A percentile compares a stretch with the other conserved stretches of the same genome.
phyloP scores from a whole-genome alignment of 2,797 vertebrate genomes.

The Pempheris klunzingeri region DNA sequence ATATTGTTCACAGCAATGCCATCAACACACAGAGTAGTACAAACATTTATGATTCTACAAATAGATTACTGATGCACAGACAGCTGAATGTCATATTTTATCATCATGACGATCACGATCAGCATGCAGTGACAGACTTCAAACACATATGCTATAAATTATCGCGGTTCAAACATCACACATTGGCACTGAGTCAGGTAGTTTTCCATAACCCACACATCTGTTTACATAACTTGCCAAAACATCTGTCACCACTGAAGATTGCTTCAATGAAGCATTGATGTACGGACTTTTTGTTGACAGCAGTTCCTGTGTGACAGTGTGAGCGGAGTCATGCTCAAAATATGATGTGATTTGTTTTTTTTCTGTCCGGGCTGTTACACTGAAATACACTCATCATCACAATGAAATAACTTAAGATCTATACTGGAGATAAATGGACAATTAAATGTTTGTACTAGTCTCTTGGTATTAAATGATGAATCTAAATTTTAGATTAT shows the following conservation, averaged over 20 bases:
- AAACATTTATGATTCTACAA: conserved; percentile 4
- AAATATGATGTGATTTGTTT: not conserved
- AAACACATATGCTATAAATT: conserved; percentile 3
- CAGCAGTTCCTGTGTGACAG: not conserved
- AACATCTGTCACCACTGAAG: not conserved
- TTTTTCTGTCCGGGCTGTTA: not conserved
- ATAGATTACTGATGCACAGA: conserved; percentile 6
- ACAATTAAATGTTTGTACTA: not conserved
- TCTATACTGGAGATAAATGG: rapidly evolving
- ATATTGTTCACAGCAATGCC: conserved; percentile 4
- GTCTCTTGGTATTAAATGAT: not conserved
- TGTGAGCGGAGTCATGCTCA: not conserved
- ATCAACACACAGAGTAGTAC: conserved; percentile 16
- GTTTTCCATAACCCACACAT: conserved; percentile 13
- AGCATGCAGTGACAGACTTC: not conserved
- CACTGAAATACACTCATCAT: not conserved
- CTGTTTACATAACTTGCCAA: conserved; percentile 9
- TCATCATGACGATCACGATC: no score
- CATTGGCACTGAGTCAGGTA: not conserved
- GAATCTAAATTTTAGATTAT: not conserved
- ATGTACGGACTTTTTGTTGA: not conserved
- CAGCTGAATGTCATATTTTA: not conserved
- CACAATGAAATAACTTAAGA: not conserved
- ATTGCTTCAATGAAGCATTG: not conserved
- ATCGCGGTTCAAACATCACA: conserved; percentile 1